Evolutionary conservation across 2,797 vertebrate genomes (phyloP).

Genomic region (Octomys mimax): DNA sequence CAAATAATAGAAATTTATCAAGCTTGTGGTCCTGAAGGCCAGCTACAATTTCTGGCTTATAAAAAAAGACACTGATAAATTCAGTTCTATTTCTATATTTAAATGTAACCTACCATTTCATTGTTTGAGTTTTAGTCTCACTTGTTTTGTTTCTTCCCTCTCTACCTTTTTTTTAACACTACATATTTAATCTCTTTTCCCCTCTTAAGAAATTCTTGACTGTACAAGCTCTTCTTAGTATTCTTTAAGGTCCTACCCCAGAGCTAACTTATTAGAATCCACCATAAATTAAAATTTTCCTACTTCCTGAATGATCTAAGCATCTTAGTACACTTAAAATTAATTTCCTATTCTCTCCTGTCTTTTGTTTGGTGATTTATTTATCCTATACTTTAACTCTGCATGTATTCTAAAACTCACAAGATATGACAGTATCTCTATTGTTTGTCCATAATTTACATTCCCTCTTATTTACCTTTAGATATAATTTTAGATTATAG

Average conservation of each 20-base stretch:
- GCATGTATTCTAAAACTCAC: conserved; percentile 40
- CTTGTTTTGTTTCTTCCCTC: background rate
- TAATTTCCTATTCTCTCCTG: conserved; percentile 45
- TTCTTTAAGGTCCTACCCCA: background rate
- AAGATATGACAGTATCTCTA: background rate
- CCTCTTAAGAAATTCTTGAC: background rate
- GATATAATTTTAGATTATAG: background rate
- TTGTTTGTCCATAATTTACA: background rate
- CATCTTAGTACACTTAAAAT: background rate
- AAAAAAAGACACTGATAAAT: conserved; percentile 33
- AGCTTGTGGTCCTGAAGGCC: background rate
- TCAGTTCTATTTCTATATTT: conserved; percentile 5
- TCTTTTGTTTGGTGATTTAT: background rate
- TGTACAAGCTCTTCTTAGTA: conserved; percentile 1
- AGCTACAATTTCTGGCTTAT: conserved; percentile 36
- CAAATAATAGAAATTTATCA: no score
- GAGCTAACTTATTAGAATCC: conserved; percentile 36
- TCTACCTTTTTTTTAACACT: conserved; percentile 40
- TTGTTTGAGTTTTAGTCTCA: conserved; percentile 30
- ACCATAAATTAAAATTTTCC: conserved; percentile 31
- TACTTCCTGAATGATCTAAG: background rate
- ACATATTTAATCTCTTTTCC: conserved; percentile 55
- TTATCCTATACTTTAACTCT: conserved; percentile 37
- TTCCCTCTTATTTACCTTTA: conserved; percentile 27
- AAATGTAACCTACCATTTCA: conserved; percentile 43